These are phyloP conservation scores for Apolygus lucorum DNA, from an alignment of 1,140 invertebrate species.

Conservation along the genomic window DNA sequence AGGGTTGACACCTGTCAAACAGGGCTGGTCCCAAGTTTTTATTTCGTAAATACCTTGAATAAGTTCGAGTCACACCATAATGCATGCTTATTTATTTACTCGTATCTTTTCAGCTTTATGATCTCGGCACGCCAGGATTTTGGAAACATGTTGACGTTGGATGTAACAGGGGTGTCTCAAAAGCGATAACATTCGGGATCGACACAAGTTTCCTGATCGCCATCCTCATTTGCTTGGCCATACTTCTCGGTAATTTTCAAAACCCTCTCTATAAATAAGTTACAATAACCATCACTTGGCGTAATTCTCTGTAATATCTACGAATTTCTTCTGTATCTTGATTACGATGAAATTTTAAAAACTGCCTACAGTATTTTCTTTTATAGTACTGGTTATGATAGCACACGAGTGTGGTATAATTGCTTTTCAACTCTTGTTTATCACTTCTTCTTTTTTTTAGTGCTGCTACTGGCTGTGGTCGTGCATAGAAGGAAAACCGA, in stretches of 20 bases:
- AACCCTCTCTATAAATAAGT: conserved; percentile 17
- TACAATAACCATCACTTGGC: too few relatives aligned
- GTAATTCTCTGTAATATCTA: too few relatives aligned
- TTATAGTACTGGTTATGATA: too few relatives aligned
- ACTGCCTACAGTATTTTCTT: too few relatives aligned
- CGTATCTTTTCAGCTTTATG: conserved; percentile 51
- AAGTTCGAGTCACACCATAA: background rate
- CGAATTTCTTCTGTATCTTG: too few relatives aligned
- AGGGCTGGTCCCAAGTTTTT: too few relatives aligned
- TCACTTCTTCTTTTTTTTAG: conserved; percentile 43
- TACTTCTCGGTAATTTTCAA: conserved; percentile 56
- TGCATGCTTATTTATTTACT: conserved; percentile 8
- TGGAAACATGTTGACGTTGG: conserved; percentile 56
- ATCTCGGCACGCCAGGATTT: conserved; percentile 61
- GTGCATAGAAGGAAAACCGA: conserved; percentile 75
- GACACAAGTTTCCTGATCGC: conserved; percentile 74
- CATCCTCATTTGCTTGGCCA: conserved; percentile 68
- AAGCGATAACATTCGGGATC: conserved; percentile 67
- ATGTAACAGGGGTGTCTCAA: conserved; percentile 57
- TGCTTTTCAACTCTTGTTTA: conserved; percentile 14
- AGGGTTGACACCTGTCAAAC: too few relatives aligned
- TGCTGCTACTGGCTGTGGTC: conserved; percentile 76
- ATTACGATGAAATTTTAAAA: too few relatives aligned
- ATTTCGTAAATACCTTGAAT: too few relatives aligned
- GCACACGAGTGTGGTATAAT: too few relatives aligned